These are phyloP conservation scores for Drosophila paulistorum DNA, from an alignment of 1,140 invertebrate genomes.

Conservation along the genomic window DNA sequence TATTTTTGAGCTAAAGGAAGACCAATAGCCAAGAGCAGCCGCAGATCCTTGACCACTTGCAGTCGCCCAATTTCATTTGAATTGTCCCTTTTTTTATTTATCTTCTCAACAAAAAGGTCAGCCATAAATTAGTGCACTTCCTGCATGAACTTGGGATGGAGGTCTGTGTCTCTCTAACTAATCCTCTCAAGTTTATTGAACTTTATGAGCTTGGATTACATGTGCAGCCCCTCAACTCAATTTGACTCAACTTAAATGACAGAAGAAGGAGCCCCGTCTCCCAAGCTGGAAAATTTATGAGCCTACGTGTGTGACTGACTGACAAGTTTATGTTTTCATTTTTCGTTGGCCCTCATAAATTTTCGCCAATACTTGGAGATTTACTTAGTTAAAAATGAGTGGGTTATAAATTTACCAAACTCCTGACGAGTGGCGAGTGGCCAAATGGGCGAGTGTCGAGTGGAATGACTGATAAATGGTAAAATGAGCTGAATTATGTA, in stretches of 20 bases:
- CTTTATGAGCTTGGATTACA: conserved; percentile 71
- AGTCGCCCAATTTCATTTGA: conserved; percentile 75
- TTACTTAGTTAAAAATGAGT: conserved; percentile 52
- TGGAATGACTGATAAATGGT: not conserved
- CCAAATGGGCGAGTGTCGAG: not conserved
- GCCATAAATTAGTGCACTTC: conserved; percentile 73
- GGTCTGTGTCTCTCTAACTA: conserved; percentile 8
- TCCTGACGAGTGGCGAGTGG: conserved; percentile 20
- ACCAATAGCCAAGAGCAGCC: conserved; percentile 38
- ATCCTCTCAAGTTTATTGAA: conserved; percentile 63
- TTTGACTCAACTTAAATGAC: conserved; percentile 33
- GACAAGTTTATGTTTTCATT: conserved; percentile 76
- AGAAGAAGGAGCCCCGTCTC: not conserved
- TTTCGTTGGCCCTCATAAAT: conserved; percentile 55
- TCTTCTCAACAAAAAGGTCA: conserved; percentile 42
- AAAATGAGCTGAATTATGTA: not conserved
- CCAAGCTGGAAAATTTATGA: conserved; percentile 55
- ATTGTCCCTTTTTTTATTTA: conserved; percentile 63
- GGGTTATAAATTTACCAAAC: conserved; percentile 52
- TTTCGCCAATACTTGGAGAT: conserved; percentile 36
- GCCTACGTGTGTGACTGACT: conserved; percentile 65
- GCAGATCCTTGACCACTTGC: conserved; percentile 56
- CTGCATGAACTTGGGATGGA: conserved; percentile 30
- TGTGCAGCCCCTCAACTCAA: not conserved
- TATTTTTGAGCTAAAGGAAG: conserved; percentile 6